Evolutionary conservation across 2,888 invertebrate genomes (phyloP).

Genomic region (Troides oblongomaculatus): DNA sequence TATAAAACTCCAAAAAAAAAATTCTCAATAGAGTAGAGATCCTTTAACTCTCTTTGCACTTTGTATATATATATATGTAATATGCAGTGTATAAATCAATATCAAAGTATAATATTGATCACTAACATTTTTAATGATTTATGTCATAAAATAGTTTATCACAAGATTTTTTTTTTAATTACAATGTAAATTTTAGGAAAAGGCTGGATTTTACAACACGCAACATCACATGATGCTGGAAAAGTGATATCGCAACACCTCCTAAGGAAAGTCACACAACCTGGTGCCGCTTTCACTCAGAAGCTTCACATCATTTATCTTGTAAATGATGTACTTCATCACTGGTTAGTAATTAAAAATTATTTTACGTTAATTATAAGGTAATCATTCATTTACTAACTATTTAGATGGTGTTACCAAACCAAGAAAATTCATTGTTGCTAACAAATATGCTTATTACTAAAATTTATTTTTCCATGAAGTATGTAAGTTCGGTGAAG

Average conservation of each 20-base stretch:
- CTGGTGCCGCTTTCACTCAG: conserved; percentile 89
- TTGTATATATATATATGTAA: too few relatives aligned
- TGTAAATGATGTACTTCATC: conserved; percentile 98
- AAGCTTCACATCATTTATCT: conserved; percentile 98
- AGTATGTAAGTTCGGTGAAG: neutral
- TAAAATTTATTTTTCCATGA: neutral
- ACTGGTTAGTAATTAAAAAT: conserved; percentile 86
- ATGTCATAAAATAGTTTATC: neutral
- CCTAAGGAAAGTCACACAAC: conserved; percentile 88
- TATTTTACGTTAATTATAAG: conserved; percentile 4
- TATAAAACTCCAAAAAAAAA: too few relatives aligned
- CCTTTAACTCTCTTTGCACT: too few relatives aligned
- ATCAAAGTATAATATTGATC: neutral
- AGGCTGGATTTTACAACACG: conserved; percentile 97
- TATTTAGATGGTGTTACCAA: conserved; percentile 7
- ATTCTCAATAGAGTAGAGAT: too few relatives aligned
- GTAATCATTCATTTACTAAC: conserved; percentile 15
- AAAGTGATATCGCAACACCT: conserved; percentile 94
- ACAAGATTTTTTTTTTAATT: neutral
- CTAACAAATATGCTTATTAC: conserved; percentile 16
- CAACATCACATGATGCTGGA: conserved; percentile 88
- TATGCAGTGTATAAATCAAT: neutral
- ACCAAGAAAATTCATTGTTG: conserved; percentile 18
- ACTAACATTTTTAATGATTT: too few relatives aligned
- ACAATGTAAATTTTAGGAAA: conserved; percentile 81